Conservation (phyloP, 2,113 vertebrate species). For the Rhagologus leucostigma region DNA sequence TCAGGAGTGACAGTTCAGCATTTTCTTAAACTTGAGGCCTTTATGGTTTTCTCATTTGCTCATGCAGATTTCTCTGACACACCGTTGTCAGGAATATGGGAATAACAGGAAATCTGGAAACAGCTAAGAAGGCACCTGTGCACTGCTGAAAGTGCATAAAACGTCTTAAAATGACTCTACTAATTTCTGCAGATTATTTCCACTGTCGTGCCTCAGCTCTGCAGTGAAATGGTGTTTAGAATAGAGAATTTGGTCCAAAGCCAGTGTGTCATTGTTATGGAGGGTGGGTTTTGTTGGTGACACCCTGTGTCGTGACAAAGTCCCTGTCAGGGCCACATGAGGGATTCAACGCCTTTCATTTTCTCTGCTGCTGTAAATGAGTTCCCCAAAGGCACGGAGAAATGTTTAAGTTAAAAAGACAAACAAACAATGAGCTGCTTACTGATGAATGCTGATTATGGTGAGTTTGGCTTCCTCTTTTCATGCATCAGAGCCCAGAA, state of each 20-base stretch:
- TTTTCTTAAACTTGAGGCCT: neutral
- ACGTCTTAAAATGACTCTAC: neutral
- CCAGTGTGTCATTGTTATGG: rapidly evolving
- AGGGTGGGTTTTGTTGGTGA: neutral
- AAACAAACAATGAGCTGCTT: conserved; percentile 40
- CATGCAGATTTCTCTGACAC: neutral
- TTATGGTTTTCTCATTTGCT: neutral
- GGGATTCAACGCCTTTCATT: neutral
- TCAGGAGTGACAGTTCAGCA: neutral
- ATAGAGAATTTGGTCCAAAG: neutral
- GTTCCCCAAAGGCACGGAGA: neutral
- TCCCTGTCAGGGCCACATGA: neutral
- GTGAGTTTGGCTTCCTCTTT: neutral
- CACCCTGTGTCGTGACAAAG: neutral
- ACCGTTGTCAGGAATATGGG: neutral
- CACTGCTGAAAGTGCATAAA: neutral
- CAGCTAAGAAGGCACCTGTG: neutral
- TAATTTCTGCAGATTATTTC: neutral
- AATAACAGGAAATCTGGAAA: neutral
- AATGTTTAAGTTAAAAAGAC: conserved; percentile 41
- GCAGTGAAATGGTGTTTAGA: neutral
- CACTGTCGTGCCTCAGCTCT: neutral
- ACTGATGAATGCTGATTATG: conserved; percentile 22
- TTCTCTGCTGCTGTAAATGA: conserved; percentile 9
- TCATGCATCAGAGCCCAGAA: conserved; percentile 5